Evolutionary conservation across 37 sponge, comb jelly and placozoan species (phyloP).

Genomic region (Halichondria panicea): DNA sequence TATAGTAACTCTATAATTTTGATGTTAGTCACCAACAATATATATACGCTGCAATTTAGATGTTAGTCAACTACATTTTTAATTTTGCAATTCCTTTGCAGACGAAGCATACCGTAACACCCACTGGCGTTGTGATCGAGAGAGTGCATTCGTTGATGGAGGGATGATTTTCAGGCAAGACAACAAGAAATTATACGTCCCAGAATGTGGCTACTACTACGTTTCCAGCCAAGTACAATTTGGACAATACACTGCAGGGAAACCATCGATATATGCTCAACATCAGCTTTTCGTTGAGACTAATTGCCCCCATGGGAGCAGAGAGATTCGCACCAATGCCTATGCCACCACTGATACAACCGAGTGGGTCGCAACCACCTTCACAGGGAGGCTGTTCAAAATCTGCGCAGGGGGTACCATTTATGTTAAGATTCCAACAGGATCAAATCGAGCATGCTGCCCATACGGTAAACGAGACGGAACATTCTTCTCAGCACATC

Average conservation of each 20-base stretch:
- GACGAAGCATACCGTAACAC: background rate
- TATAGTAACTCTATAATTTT: background rate
- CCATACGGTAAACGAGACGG: background rate
- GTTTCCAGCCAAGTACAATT: slow-evolving; percentile 29
- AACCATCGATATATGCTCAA: background rate
- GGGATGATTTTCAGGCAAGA: slow-evolving; percentile 40
- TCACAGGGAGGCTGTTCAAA: slow-evolving; percentile 20
- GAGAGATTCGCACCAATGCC: background rate
- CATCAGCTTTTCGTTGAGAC: slow-evolving; percentile 2
- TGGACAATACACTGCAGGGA: background rate
- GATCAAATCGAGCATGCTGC: slow-evolving; percentile 4
- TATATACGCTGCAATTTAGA: too few relatives aligned
- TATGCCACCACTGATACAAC: background rate
- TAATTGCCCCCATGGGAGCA: slow-evolving; percentile 1
- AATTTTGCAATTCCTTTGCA: background rate
- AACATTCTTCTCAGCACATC: slow-evolving; percentile 3
- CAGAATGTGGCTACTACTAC: slow-evolving; percentile 49
- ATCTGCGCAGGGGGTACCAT: slow-evolving; percentile 27
- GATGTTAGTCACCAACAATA: too few relatives aligned
- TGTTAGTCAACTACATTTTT: background rate
- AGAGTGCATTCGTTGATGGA: slow-evolving; percentile 19
- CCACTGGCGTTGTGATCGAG: background rate
- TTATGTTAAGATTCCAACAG: slow-evolving; percentile 2
- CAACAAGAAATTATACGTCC: slow-evolving; percentile 12
- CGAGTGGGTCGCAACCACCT: slow-evolving; percentile 8